These are phyloP conservation scores for Ricordea florida DNA, from an alignment of 92 coral and sea anemone species.

Conservation along the genomic window DNA sequence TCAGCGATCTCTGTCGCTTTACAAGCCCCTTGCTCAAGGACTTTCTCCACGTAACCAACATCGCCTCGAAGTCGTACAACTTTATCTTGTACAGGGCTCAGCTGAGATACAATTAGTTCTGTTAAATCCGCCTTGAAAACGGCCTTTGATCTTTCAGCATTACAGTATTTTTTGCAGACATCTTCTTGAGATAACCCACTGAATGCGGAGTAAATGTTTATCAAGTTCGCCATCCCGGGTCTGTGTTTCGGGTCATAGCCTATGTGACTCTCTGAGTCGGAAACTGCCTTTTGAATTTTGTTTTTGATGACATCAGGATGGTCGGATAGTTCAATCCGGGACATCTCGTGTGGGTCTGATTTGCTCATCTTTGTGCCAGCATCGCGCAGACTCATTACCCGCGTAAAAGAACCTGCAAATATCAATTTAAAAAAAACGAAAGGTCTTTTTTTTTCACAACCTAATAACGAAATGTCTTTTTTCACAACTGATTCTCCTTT, in stretches of 20 bases:
- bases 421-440: not conserved
- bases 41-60: constrained; percentile 36
- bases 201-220: constrained; percentile 67
- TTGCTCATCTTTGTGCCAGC: constrained; percentile 82
- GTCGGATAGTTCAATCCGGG: constrained; percentile 72
- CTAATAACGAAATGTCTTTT: too few species aligned
- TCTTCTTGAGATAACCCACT: constrained; percentile 45
- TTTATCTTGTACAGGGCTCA: constrained; percentile 42
- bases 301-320: constrained; percentile 53
- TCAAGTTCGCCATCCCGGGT: constrained; percentile 78
- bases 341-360: constrained; percentile 61
- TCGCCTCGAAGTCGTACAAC: constrained; percentile 29
- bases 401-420: constrained; percentile 47
- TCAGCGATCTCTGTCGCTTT: constrained; percentile 54
- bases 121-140: constrained; percentile 66
- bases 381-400: constrained; percentile 86
- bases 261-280: constrained; percentile 77
- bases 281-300: constrained; percentile 73
- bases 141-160: constrained; percentile 59
- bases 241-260: constrained; percentile 61
- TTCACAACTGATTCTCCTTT: too few species aligned
- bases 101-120: constrained; percentile 53
- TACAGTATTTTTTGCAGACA: constrained; percentile 52
- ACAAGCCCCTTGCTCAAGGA: constrained; percentile 51
- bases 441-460: too few species aligned